Evolutionary conservation across 1,140 invertebrate genomes (phyloP).

Genomic region (Drosophila mayri): DNA sequence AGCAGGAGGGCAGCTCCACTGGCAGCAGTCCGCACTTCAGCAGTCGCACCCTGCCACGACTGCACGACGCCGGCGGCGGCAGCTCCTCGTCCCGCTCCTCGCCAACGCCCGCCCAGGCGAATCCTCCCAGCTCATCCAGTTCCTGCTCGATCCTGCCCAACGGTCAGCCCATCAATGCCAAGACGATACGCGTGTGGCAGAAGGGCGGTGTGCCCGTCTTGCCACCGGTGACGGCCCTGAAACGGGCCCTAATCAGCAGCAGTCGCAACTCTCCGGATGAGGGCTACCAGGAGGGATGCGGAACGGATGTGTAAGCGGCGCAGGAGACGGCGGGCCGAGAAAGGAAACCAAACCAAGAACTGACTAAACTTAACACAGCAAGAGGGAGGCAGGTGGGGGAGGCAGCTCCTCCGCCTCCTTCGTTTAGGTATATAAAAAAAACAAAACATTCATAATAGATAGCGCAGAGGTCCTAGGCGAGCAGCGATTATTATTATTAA

Average conservation of each 20-base stretch:
- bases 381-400: conserved; percentile 6
- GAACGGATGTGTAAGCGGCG: conserved; percentile 91
- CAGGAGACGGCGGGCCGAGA: too few species aligned
- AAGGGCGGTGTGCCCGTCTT: conserved; percentile 92
- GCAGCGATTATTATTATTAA: conserved; percentile 24
- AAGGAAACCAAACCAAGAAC: conserved; percentile 55
- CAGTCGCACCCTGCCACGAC: conserved; percentile 72
- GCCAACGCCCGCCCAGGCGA: conserved; percentile 34
- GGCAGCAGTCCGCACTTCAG: conserved; percentile 75
- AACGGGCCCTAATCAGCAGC: conserved; percentile 91
- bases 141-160: conserved; percentile 78
- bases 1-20: conserved; percentile 39
- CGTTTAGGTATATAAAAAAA: conserved; percentile 10
- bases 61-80: conserved; percentile 74
- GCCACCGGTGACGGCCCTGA: conserved; percentile 91
- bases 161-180: conserved; percentile 87
- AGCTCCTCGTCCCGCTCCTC: conserved; percentile 51
- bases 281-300: conserved; percentile 95
- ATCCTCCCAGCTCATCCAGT: conserved; percentile 44
- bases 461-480: conserved; percentile 59
- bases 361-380: conserved; percentile 71
- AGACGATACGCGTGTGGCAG: conserved; percentile 93
- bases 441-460: conserved; percentile 41
- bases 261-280: conserved; percentile 94
- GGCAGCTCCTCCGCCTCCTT: conserved; percentile 6